phyloP scores from a whole-genome alignment of 2,888 invertebrate genomes.

The Desoria tigrina region DNA sequence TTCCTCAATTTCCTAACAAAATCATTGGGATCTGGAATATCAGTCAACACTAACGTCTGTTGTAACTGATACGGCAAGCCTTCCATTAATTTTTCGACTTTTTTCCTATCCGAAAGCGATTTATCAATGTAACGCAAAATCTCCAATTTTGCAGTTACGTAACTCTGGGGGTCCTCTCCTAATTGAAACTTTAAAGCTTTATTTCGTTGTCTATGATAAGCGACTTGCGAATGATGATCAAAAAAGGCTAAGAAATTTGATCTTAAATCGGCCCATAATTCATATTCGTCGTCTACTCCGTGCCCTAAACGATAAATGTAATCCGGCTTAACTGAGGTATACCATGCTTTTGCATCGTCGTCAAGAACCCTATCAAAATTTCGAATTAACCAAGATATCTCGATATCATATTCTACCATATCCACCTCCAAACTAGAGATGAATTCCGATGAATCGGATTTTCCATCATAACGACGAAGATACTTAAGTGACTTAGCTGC shows the following conservation, averaged over 20 bases:
- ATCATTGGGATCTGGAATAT: not conserved
- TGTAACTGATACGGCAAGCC: not conserved
- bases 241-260: conserved; percentile 1
- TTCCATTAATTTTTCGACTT: conserved; percentile 1
- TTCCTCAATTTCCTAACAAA: not conserved
- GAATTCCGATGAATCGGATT: not conserved
- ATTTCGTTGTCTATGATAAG: not conserved
- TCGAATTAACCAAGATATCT: not conserved
- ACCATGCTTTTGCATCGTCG: conserved; percentile 6
- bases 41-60: not conserved
- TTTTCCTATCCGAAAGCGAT: not conserved
- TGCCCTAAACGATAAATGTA: not conserved
- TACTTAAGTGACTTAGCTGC: no score
- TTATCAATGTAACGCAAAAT: not conserved
- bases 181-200: not conserved
- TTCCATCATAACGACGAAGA: not conserved
- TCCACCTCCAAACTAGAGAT: not conserved
- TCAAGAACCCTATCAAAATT: not conserved
- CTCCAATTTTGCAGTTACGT: not conserved
- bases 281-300: not conserved
- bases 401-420: not conserved
- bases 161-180: not conserved
- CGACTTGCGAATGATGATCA: not conserved
- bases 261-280: not conserved
- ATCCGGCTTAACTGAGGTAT: not conserved